phyloP scores from a whole-genome alignment of 2,113 vertebrate species.

The Sturnus vulgaris region DNA sequence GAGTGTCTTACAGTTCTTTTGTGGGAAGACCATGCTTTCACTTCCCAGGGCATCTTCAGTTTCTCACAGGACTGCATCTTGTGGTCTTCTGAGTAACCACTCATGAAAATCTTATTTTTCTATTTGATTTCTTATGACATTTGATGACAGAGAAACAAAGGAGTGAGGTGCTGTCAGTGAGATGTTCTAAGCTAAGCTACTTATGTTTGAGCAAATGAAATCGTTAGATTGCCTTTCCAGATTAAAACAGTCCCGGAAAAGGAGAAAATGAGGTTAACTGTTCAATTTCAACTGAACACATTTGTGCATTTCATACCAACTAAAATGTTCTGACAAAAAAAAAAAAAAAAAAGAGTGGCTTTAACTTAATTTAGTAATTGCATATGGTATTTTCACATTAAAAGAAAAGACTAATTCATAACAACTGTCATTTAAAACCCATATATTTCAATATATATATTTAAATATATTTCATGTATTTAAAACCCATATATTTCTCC shows the following conservation, averaged over 20 bases:
- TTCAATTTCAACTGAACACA: not conserved
- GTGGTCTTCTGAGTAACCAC: not conserved
- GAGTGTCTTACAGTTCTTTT: not conserved
- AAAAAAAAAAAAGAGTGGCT: not conserved
- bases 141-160: not conserved
- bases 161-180: not conserved
- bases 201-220: not conserved
- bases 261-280: not conserved
- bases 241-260: not conserved
- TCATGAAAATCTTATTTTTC: not conserved
- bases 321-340: not conserved
- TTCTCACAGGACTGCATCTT: not conserved
- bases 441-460: no score
- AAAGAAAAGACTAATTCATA: slow-evolving; percentile 40
- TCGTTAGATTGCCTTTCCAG: not conserved
- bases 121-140: not conserved
- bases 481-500: not conserved
- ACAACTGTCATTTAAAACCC: slow-evolving; percentile 33
- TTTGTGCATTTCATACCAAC: not conserved
- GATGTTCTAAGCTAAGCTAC: not conserved
- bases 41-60: not conserved
- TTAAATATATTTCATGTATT: no score
- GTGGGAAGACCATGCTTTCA: not conserved
- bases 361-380: slow-evolving; percentile 34
- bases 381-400: slow-evolving; percentile 19